Evolutionary conservation across 2,888 invertebrate genomes (phyloP).

Genomic region (Stegana nigrithorax): DNA sequence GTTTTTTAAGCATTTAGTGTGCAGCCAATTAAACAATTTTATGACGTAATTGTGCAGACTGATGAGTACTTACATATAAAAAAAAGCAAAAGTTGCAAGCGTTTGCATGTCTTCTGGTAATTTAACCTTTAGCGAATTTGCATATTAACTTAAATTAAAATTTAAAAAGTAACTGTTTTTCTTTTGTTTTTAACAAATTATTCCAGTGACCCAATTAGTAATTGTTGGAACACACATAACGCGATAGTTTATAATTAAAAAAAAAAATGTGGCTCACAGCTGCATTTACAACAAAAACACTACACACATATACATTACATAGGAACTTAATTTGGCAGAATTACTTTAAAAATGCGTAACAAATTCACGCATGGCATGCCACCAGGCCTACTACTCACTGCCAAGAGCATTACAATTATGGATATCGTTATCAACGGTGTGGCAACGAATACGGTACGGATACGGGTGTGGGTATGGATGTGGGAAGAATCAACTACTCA

Average conservation of each 20-base stretch:
- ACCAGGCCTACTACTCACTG: not conserved
- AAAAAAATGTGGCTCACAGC: too few relatives aligned
- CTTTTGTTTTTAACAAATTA: not conserved
- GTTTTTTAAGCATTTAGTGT: not conserved
- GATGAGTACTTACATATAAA: too few relatives aligned
- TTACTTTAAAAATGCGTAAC: not conserved
- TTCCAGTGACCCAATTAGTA: not conserved
- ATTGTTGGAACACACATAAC: not conserved
- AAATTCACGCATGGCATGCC: too few relatives aligned
- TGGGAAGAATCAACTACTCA: not conserved
- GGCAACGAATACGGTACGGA: too few relatives aligned
- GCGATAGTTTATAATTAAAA: not conserved
- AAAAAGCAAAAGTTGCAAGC: not conserved
- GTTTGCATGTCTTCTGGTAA: slow-evolving; percentile 15
- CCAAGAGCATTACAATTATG: not conserved
- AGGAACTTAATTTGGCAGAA: too few relatives aligned
- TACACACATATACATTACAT: too few relatives aligned
- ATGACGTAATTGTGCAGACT: too few relatives aligned
- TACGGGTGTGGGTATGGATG: too few relatives aligned
- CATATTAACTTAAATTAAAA: slow-evolving; percentile 1
- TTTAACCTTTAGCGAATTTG: slow-evolving; percentile 16
- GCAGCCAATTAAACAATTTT: not conserved
- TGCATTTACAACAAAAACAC: too few relatives aligned
- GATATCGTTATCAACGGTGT: too few relatives aligned
- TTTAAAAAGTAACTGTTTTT: not conserved